Conservation (phyloP, 2,113 vertebrate species). For the Alosa alosa region DNA sequence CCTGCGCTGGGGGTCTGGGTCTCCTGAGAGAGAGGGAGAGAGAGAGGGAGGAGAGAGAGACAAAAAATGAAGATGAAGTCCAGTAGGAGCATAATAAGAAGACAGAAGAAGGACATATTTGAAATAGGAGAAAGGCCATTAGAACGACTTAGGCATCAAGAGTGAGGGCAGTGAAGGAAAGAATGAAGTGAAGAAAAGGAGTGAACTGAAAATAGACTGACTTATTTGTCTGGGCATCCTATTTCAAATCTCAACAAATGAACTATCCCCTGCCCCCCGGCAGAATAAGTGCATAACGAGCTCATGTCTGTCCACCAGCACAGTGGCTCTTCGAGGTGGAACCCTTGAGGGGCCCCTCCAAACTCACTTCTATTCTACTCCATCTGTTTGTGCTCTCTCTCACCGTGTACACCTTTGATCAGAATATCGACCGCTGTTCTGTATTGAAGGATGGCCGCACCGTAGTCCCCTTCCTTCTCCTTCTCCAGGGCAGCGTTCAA, state of each 20-base stretch:
- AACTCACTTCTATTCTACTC: not conserved
- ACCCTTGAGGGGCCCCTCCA: not conserved
- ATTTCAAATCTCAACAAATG: not conserved
- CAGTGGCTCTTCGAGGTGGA: not conserved
- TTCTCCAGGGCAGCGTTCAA: slow-evolving; percentile 60
- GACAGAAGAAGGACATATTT: not conserved
- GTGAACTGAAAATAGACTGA: not conserved
- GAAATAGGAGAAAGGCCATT: not conserved
- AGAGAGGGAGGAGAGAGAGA: not conserved
- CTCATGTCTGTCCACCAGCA: not conserved
- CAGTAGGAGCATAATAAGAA: not conserved
- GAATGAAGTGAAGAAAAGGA: not conserved
- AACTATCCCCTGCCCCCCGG: not conserved
- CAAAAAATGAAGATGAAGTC: not conserved
- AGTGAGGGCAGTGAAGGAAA: too few relatives aligned
- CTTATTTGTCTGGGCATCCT: not conserved
- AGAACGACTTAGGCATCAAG: not conserved
- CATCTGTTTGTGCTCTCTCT: slow-evolving; percentile 39
- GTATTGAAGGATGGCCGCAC: slow-evolving; percentile 74
- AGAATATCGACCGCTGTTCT: slow-evolving; percentile 78
- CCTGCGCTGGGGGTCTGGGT: slow-evolving; percentile 70
- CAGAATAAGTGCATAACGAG: not conserved
- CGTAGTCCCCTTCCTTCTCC: slow-evolving; percentile 70
- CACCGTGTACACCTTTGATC: slow-evolving; percentile 80
- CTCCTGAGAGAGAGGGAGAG: slow-evolving; percentile 63